These are phyloP conservation scores for Phylloscopus trochilus DNA, from an alignment of 2,113 vertebrate genomes.

Conservation along the genomic window DNA sequence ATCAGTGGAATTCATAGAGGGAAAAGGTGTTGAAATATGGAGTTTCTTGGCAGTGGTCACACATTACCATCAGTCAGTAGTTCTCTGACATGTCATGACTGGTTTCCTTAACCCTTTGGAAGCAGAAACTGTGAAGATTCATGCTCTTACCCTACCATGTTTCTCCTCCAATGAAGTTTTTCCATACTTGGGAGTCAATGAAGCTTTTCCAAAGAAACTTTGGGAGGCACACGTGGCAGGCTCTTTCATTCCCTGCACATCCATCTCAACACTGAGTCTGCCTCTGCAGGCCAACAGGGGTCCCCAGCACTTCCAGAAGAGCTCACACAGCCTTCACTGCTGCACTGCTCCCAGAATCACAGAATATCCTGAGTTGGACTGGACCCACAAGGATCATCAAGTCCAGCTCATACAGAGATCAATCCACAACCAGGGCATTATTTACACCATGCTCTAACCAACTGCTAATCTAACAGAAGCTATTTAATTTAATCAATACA, in stretches of 20 bases:
- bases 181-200: background rate
- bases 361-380: background rate
- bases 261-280: background rate
- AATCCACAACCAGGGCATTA: background rate
- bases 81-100: background rate
- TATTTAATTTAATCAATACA: slow-evolving; percentile 19
- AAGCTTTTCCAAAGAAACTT: background rate
- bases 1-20: background rate
- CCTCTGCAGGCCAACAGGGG: background rate
- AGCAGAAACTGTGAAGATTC: background rate
- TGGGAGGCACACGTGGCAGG: background rate
- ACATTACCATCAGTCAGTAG: background rate
- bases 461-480: background rate
- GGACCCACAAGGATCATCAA: background rate
- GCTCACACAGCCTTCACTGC: background rate
- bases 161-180: background rate
- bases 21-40: background rate
- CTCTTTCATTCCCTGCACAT: background rate
- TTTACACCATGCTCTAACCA: background rate
- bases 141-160: background rate
- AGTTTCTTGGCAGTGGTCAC: background rate
- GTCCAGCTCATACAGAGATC: background rate
- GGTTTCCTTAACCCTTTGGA: background rate
- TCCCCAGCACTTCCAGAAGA: background rate
- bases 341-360: background rate